Evolutionary conservation across 2,888 invertebrate genomes (phyloP).

Genomic region (Gastracanthus pulcherrimus): DNA sequence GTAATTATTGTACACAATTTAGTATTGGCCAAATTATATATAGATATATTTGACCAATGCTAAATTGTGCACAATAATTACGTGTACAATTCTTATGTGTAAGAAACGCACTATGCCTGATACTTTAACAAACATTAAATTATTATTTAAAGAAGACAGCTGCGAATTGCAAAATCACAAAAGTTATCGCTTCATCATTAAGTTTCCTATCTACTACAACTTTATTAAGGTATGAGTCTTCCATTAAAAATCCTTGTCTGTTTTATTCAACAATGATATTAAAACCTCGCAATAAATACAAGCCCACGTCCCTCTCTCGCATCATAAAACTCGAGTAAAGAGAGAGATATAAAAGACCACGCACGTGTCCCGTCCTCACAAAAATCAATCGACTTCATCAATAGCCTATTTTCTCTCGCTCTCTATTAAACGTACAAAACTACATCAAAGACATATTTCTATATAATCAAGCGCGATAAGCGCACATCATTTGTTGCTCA

Average conservation of each 20-base stretch:
- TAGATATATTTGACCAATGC: no score
- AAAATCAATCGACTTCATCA: slow-evolving; percentile 26
- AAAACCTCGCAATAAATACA: not conserved
- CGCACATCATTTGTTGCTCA: not conserved
- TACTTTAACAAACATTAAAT: no score
- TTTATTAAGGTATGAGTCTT: not conserved
- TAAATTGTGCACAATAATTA: no score
- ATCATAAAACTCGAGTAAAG: not conserved
- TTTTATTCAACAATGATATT: not conserved
- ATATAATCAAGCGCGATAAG: not conserved
- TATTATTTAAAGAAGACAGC: no score
- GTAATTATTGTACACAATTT: no score
- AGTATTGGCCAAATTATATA: no score
- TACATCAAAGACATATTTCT: not conserved
- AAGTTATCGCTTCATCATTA: no score
- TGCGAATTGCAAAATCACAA: no score
- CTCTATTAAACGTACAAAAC: not conserved
- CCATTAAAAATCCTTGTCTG: not conserved
- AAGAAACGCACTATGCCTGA: no score
- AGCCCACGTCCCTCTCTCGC: not conserved
- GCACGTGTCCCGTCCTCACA: slow-evolving; percentile 1
- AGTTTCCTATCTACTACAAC: no score
- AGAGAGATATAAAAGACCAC: not conserved
- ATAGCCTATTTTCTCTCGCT: slow-evolving; percentile 1
- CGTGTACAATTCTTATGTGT: no score